A percentile compares a stretch with the other conserved stretches of the same genome.
Conservation (phyloP, 2,888 invertebrate genomes). For the Sclerodermus sp. region DNA sequence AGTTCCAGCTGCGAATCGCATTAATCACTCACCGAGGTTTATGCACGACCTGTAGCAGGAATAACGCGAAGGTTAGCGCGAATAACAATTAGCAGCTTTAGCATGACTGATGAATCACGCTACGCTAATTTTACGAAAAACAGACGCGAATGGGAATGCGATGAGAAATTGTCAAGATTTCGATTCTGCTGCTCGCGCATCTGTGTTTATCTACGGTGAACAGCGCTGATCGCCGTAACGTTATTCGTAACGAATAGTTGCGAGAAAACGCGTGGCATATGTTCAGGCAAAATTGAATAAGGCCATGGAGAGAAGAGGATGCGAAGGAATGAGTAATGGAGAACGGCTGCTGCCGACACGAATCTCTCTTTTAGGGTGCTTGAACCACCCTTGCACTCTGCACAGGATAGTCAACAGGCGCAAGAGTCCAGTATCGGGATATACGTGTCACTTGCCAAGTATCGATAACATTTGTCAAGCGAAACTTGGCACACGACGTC, state of each 20-base stretch:
- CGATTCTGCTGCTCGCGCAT: too few species aligned
- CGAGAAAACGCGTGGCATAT: too few species aligned
- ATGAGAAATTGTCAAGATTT: too few species aligned
- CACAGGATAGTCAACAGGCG: conserved; percentile 36
- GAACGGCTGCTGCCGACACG: conserved; percentile 43
- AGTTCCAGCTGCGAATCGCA: conserved; percentile 54
- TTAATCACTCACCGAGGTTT: conserved; percentile 47
- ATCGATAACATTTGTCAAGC: conserved; percentile 54
- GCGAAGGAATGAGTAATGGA: conserved; percentile 47
- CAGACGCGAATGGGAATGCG: too few species aligned
- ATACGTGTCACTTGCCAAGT: conserved; percentile 53
- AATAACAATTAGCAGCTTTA: background rate
- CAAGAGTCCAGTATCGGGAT: conserved; percentile 29
- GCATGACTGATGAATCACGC: background rate
- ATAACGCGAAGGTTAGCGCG: background rate
- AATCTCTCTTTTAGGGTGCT: conserved; percentile 39
- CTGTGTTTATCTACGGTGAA: too few species aligned
- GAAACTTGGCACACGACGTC: conserved; percentile 11
- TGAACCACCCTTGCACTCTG: conserved; percentile 44
- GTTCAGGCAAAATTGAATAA: too few species aligned
- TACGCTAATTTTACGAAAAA: background rate
- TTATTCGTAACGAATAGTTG: too few species aligned
- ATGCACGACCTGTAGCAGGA: conserved; percentile 8
- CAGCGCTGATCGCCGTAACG: too few species aligned
- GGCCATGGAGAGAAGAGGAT: conserved; percentile 13